Conservation (phyloP, 1,140 invertebrate species). For the Ceratosolen solmsi region DNA sequence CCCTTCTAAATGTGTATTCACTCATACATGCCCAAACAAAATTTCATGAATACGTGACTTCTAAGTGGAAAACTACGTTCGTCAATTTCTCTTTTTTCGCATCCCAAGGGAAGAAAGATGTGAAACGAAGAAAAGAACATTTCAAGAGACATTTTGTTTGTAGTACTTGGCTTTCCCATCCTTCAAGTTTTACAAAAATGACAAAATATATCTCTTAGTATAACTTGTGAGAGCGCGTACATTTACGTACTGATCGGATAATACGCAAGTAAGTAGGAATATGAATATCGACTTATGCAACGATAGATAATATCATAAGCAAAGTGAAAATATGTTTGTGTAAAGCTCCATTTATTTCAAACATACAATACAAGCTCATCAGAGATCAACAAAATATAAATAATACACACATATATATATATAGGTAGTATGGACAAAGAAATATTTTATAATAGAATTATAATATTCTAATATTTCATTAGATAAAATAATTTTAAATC, state of each 20-base stretch:
- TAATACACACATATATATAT: too few relatives aligned
- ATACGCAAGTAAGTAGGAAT: background rate
- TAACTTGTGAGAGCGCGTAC: background rate
- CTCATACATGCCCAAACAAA: background rate
- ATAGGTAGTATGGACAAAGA: too few relatives aligned
- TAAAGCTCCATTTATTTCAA: constrained; percentile 12
- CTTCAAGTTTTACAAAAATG: constrained; percentile 42
- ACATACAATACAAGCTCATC: background rate
- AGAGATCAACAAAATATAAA: too few relatives aligned
- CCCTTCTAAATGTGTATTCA: background rate
- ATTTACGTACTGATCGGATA: background rate
- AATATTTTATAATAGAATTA: too few relatives aligned
- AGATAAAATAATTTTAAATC: too few relatives aligned
- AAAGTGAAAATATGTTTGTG: background rate
- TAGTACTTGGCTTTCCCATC: constrained; percentile 20
- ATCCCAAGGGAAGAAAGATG: constrained; percentile 32
- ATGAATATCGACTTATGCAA: background rate
- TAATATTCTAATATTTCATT: too few relatives aligned
- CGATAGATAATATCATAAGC: background rate
- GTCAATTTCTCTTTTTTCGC: constrained; percentile 20
- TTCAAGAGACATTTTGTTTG: constrained; percentile 32
- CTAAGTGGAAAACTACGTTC: constrained; percentile 60
- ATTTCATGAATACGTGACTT: constrained; percentile 21
- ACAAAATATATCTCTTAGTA: constrained; percentile 52
- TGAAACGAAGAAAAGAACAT: background rate